These are phyloP conservation scores for Cottoperca gobio DNA, from an alignment of 2,797 vertebrate genomes.

Conservation along the genomic window DNA sequence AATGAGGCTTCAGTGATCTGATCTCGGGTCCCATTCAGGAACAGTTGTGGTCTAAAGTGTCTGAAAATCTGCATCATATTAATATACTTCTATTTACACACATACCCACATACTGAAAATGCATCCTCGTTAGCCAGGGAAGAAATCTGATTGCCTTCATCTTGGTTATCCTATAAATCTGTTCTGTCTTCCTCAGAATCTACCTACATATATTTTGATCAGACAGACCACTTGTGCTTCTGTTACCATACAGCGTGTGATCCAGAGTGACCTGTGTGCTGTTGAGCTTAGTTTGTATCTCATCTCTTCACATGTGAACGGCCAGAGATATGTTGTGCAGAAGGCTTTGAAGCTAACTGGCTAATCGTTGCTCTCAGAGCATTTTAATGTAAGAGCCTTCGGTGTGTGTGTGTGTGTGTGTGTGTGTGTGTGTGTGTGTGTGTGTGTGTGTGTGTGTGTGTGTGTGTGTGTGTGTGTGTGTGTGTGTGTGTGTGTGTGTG, in stretches of 20 bases:
- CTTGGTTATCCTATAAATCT: neutral
- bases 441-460: too few relatives aligned
- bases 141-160: neutral
- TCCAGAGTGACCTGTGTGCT: neutral
- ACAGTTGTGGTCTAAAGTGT: neutral
- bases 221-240: neutral
- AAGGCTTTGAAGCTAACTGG: constrained; percentile 20
- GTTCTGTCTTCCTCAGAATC: too few relatives aligned
- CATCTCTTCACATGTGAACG: constrained; percentile 2
- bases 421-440: too few relatives aligned
- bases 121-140: neutral
- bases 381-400: neutral
- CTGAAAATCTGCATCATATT: neutral
- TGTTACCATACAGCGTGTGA: neutral
- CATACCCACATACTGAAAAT: neutral
- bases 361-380: constrained; percentile 6
- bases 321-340: neutral
- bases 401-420: neutral
- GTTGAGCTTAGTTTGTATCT: neutral
- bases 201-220: neutral
- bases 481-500: too few relatives aligned
- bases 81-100: neutral
- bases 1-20: neutral
- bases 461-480: too few relatives aligned
- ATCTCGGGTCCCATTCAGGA: neutral